Base-by-base conservation (phyloP, 2,888 invertebrate species). In the Synanthedon vespiformis region DNA sequence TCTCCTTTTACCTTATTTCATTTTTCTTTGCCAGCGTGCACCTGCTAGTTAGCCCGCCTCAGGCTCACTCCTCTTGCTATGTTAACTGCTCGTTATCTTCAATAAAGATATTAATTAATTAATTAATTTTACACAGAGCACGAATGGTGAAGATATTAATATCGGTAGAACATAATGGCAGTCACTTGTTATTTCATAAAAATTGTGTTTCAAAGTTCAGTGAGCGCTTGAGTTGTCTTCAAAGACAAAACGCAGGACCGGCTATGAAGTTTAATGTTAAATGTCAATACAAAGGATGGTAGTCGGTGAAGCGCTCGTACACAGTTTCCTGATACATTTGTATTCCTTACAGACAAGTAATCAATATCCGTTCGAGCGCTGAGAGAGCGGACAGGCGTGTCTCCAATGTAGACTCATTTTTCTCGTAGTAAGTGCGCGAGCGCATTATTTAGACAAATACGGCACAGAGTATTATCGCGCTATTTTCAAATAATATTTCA, bases 341-440 rank as follows among this genome's bases (percentile, higher is more conserved):
- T 84, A 85, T 85, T 84, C 82, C 78, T 81, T 78, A 78, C 80
- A 80, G 81, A 80, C 80, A 74, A 80, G 81, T 77, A 79, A 85
- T 85, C 85, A 83, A 84, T 84, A 84, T 83, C 77, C 71, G 74
- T 80, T 80, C 62, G 71, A 74, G 65, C 73, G 68, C 59, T 58
- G 72, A 68, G 71, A 68, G 72, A 70, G 72, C 68, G 65, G 74
- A 76, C 73, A 71, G 70, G 65, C 67, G 59, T 74, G 77, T 80
- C 67, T 62, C 70, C 67, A 68, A 61, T 69, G 66, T 66, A 62
- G 55, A 64, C 62, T 66, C 62, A 78, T 77, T 77, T 76, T 77
- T 77, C 71, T 70, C 54, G 44, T n/a, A 34, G 56, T 61, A 64
- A 61, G 60, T 50, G 27, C 66, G 68, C 67, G 53, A 61, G 63